These are phyloP conservation scores for Heliornis fulica DNA, from an alignment of 2,113 vertebrate genomes.

Conservation along the genomic window DNA sequence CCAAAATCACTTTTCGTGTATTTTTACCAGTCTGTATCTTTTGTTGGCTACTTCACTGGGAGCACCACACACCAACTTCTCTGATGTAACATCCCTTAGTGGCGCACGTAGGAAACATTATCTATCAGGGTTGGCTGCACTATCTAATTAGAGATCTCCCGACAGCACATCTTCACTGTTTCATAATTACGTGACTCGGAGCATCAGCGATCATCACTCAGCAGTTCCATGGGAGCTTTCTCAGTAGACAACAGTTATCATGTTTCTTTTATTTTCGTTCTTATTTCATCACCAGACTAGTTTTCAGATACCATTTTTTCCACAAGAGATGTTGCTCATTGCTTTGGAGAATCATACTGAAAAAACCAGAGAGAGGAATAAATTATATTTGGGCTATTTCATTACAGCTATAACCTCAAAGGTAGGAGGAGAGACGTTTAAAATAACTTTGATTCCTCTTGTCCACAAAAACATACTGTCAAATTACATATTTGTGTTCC, in stretches of 20 bases:
- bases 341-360: not conserved
- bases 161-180: not conserved
- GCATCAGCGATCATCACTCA: not conserved
- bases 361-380: not conserved
- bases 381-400: slow-evolving; percentile 1
- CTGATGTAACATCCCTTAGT: not conserved
- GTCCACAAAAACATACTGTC: slow-evolving; percentile 2
- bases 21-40: not conserved
- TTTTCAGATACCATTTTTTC: not conserved
- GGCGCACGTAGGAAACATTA: not conserved
- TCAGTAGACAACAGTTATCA: not conserved
- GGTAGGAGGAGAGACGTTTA: not conserved
- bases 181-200: not conserved
- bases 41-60: not conserved
- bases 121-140: not conserved
- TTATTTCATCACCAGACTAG: not conserved
- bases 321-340: not conserved
- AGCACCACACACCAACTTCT: not conserved
- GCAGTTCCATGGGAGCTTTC: slow-evolving; percentile 2
- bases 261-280: not conserved
- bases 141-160: not conserved
- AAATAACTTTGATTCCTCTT: slow-evolving; percentile 19
- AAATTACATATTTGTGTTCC: slow-evolving; percentile 9
- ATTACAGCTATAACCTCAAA: not conserved
- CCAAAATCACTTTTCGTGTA: not conserved